Evolutionary conservation across 1,140 invertebrate genomes (phyloP).

Genomic region (Heterodera carotae): DNA sequence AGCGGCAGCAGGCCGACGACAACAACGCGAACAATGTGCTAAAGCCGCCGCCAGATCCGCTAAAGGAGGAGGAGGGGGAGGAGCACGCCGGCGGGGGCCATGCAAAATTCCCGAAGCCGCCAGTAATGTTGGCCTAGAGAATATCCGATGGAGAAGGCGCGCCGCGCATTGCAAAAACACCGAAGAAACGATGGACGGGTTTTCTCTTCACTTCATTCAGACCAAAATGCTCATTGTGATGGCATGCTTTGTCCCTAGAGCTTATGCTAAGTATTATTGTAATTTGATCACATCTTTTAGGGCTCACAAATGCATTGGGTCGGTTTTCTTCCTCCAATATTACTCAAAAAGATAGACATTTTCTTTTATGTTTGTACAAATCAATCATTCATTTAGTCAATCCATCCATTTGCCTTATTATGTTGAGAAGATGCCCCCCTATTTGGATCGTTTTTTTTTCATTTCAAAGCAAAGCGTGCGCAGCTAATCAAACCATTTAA

Average conservation of each 20-base stretch:
- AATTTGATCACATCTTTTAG: too few species aligned
- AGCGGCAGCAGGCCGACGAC: background rate
- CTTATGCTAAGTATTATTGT: too few species aligned
- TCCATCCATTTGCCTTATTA: too few species aligned
- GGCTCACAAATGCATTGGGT: too few species aligned
- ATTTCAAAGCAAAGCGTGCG: too few species aligned
- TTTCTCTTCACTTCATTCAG: background rate
- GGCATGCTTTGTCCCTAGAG: background rate
- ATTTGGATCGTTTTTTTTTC: background rate
- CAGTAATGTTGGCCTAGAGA: background rate
- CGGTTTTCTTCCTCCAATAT: too few species aligned
- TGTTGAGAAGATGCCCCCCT: too few species aligned
- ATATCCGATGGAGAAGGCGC: too few species aligned
- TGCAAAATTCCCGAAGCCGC: background rate
- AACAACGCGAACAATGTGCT: constrained; percentile 17
- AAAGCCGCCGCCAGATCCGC: constrained; percentile 13
- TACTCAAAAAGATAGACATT: too few species aligned
- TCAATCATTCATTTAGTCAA: too few species aligned
- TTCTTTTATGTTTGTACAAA: too few species aligned
- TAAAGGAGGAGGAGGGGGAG: background rate
- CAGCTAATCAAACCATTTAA: background rate
- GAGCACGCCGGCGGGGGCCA: background rate
- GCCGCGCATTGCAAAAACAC: too few species aligned
- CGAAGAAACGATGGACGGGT: background rate
- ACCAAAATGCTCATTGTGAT: background rate